Evolutionary conservation across 2,113 vertebrate species (phyloP), one percentile per base, ranked within the genome.

Genomic region (Blennius ocellaris): DNA sequence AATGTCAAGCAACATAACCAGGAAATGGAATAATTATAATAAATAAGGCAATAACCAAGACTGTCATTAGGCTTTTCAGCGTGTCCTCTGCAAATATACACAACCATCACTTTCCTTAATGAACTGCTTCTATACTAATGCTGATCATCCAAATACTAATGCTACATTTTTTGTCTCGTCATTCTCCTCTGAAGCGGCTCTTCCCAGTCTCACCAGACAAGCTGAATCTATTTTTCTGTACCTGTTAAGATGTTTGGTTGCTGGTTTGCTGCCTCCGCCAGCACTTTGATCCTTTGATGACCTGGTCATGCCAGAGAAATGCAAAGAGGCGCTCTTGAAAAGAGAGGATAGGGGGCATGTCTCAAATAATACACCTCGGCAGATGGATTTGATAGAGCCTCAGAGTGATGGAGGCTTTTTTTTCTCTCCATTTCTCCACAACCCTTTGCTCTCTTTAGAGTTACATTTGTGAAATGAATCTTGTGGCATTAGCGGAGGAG

Each of bases 331-430:
- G 15, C 69, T 77, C 79, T 82, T 80, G 76, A 87, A 83, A 88
- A 69, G 76, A 87, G 85, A 87, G 73, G 80, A 89, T 88, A 75
- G 89, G 74, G 63, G 84, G 69, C 41, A 15, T 57, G 66, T 87
- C 66, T 87, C 78, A 69, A 88, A 86, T 90, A 89, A 91, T 82
- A 79, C 68, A 77, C 72, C 38, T 40, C 14, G 8, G 74, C 79
- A 82, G 85, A 91, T 86, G 80, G 85, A 90, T 90, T 82, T 75
- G 73, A 89, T 82, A 76, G 80, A 75, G 72, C 63, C 41, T 48
- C 41, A 0, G 37, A 80, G 59, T 81, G 70, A 82, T 50, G 66
- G 67, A 52, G 10, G 61, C 67, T 40, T 78, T 61, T 71, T 53
- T 47, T 7, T 53, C n/a, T 15, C 38, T 41, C 39, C 41, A 48